Percentiles rank a stretch among this genome's conserved stretches.
phyloP scores from a whole-genome alignment of 2,888 invertebrate species.

The Crematogaster levior region DNA sequence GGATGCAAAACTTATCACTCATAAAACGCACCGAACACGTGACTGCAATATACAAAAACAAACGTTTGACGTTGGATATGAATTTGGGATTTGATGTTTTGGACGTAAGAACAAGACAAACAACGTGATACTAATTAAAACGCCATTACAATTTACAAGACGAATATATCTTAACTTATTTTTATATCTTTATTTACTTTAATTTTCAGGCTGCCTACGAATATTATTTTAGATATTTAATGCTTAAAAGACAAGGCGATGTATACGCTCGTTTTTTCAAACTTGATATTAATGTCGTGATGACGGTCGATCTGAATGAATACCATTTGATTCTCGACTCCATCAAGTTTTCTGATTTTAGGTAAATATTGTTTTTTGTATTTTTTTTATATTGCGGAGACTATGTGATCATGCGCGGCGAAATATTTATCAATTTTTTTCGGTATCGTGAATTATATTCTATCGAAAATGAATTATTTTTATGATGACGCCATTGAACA shows the following conservation, averaged over 20 bases:
- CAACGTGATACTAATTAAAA: neutral
- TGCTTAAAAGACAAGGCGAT: constrained; percentile 68
- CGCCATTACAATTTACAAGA: neutral
- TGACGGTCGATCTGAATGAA: constrained; percentile 58
- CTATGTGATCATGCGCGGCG: neutral
- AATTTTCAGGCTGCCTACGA: constrained; percentile 71
- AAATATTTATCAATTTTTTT: constrained; percentile 15
- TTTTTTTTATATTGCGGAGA: neutral
- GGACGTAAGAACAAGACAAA: constrained; percentile 69
- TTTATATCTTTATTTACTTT: too few relatives aligned
- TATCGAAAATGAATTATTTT: constrained; percentile 21
- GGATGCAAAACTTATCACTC: constrained; percentile 74
- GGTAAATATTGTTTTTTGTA: constrained; percentile 67
- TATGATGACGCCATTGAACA: neutral
- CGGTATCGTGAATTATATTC: neutral
- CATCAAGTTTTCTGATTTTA: constrained; percentile 64
- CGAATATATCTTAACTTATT: neutral
- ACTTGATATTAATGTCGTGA: constrained; percentile 53
- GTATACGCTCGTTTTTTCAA: constrained; percentile 64
- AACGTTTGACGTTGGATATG: constrained; percentile 65
- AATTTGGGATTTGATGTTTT: constrained; percentile 72
- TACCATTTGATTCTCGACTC: constrained; percentile 60
- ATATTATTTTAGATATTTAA: constrained; percentile 67
- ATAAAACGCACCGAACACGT: constrained; percentile 71
- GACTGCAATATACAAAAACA: constrained; percentile 60